These are phyloP conservation scores for Sarcophaga caerulescens DNA, from an alignment of 2,888 invertebrate species.

Conservation along the genomic window DNA sequence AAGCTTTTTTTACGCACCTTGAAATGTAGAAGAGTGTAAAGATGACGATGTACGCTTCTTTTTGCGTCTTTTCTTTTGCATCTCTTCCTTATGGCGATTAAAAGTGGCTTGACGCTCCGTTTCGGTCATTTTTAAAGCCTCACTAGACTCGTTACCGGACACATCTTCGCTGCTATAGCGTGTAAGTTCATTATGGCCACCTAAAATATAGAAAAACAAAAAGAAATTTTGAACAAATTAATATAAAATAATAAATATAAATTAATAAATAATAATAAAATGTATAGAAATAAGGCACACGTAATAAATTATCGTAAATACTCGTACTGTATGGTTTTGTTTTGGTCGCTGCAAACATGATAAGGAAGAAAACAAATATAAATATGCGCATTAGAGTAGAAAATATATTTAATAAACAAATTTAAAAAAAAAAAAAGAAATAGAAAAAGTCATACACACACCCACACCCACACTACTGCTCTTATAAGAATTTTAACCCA, in stretches of 20 bases:
- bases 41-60: conserved; percentile 95
- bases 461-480: too few species aligned
- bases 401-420: too few species aligned
- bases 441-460: too few species aligned
- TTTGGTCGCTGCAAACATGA: too few species aligned
- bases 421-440: too few species aligned
- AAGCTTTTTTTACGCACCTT: conserved; percentile 84
- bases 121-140: conserved; percentile 80
- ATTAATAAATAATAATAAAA: too few species aligned
- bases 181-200: conserved; percentile 78
- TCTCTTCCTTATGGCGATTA: conserved; percentile 92
- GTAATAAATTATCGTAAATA: not conserved
- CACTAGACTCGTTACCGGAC: conserved; percentile 81
- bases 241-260: too few species aligned
- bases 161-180: conserved; percentile 81
- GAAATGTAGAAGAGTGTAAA: conserved; percentile 93
- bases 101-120: conserved; percentile 83
- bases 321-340: too few species aligned
- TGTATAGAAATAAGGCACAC: not conserved
- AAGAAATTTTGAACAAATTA: not conserved
- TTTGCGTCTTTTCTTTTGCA: conserved; percentile 92
- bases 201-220: conserved; percentile 69
- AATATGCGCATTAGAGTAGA: too few species aligned
- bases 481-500: too few species aligned
- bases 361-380: too few species aligned